Conservation (phyloP, 2,888 invertebrate genomes). For the Adela reaumurella region DNA sequence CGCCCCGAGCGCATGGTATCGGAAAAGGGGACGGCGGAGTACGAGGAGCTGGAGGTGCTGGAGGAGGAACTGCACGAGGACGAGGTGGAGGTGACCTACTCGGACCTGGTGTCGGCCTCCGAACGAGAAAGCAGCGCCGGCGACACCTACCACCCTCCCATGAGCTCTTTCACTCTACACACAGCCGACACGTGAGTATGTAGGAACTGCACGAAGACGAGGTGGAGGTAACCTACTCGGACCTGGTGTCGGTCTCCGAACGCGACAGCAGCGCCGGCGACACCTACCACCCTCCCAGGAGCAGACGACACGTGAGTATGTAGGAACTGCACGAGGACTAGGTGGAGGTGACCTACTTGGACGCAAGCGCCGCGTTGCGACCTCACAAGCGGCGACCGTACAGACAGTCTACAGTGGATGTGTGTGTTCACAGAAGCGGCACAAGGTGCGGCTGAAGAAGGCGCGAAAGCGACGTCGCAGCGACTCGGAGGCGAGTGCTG, state of each 20-base stretch:
- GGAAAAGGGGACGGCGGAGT: no score
- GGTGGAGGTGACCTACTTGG: conserved; percentile 18
- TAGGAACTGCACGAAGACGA: conserved; percentile 27
- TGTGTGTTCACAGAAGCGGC: not conserved
- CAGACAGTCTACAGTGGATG: not conserved
- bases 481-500: not conserved
- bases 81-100: conserved; percentile 24
- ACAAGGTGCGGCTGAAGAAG: not conserved
- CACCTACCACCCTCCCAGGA: not conserved
- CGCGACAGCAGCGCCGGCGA: conserved; percentile 7
- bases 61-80: conserved; percentile 29
- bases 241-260: conserved; percentile 5
- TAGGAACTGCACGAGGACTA: conserved; percentile 28
- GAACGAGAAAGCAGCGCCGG: conserved; percentile 10
- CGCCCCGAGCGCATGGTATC: no score
- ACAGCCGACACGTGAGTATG: not conserved
- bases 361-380: no score
- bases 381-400: no score
- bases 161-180: conserved; percentile 1
- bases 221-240: conserved; percentile 18
- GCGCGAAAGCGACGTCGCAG: not conserved
- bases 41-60: conserved; percentile 22
- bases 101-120: conserved; percentile 16
- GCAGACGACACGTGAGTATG: conserved; percentile 1
- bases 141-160: not conserved